phyloP scores from a whole-genome alignment of 92 coral and sea anemone species.

The Parazoanthus swiftii region DNA sequence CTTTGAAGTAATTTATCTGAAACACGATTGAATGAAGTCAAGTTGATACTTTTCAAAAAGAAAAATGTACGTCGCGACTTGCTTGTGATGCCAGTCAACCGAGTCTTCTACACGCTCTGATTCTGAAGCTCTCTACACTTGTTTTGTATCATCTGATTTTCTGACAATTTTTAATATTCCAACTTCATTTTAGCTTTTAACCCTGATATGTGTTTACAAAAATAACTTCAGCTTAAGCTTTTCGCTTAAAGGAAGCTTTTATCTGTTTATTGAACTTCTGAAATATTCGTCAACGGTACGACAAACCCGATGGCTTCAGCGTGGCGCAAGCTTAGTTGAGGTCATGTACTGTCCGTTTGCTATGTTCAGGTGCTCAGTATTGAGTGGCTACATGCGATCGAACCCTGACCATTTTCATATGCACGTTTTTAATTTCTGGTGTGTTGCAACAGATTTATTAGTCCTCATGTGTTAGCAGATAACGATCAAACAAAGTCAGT shows the following conservation, averaged over 20 bases:
- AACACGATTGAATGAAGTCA: conserved; percentile 2
- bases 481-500: conserved; percentile 7
- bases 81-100: background rate
- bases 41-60: background rate
- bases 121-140: background rate
- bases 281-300: background rate
- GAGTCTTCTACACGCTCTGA: background rate
- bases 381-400: background rate
- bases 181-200: background rate
- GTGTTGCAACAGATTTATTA: background rate
- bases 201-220: background rate
- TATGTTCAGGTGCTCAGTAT: background rate
- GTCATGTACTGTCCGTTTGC: background rate
- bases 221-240: background rate
- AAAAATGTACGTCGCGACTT: background rate
- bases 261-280: background rate
- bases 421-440: background rate
- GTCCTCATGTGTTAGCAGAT: background rate
- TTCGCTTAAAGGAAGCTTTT: background rate
- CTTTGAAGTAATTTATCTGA: background rate
- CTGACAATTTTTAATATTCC: background rate
- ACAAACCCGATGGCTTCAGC: background rate
- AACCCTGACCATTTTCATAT: background rate
- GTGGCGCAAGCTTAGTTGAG: background rate
- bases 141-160: background rate